Conservation (phyloP, 2,797 vertebrate species). For the Bradypus variegatus region DNA sequence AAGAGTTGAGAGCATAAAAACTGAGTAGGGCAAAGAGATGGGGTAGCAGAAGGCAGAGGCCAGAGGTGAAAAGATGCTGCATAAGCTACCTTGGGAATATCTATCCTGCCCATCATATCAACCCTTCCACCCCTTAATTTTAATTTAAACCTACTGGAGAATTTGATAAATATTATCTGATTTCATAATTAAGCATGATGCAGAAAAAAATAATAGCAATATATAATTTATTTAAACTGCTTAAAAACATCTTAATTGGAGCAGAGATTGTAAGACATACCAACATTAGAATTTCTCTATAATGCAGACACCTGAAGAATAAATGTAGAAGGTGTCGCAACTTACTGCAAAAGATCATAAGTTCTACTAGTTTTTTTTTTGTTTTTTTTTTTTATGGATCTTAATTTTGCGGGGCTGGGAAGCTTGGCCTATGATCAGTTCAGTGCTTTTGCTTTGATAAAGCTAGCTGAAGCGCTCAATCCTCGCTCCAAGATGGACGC, state of each 20-base stretch:
- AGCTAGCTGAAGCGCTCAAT: neutral
- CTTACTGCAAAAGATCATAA: neutral
- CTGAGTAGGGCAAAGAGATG: neutral
- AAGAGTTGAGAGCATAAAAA: neutral
- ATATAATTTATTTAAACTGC: neutral
- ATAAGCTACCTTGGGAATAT: neutral
- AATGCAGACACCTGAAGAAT: neutral
- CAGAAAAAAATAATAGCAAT: neutral
- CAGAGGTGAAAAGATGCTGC: neutral
- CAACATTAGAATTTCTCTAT: neutral
- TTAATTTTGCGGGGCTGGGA: neutral
- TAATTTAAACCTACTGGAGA: neutral
- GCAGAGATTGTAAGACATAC: neutral
- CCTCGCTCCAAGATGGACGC: neutral
- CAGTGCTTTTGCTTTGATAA: neutral
- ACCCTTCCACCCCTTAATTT: neutral
- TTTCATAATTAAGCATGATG: neutral
- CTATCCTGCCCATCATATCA: neutral
- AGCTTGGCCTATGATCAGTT: neutral
- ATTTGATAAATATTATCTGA: neutral
- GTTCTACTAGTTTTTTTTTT: neutral
- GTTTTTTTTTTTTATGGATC: neutral
- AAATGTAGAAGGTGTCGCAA: neutral
- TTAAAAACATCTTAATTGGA: neutral
- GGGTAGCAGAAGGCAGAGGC: neutral